phyloP scores from a whole-genome alignment of 2,113 vertebrate species.

The Speoplatyrhinus poulsoni region DNA sequence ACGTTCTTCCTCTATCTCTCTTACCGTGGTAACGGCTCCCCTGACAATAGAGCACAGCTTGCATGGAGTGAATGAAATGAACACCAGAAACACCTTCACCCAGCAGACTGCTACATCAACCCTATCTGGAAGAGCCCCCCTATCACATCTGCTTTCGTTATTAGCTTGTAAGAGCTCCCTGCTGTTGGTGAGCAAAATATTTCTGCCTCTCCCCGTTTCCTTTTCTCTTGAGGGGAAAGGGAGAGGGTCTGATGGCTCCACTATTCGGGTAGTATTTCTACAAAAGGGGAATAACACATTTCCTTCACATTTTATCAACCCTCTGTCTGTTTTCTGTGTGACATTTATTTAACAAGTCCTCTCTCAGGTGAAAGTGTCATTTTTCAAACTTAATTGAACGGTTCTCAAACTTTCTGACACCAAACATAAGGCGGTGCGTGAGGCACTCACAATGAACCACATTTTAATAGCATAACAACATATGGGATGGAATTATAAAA shows the following conservation, averaged over 20 bases:
- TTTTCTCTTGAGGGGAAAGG: constrained; percentile 20
- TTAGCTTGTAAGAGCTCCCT: constrained; percentile 54
- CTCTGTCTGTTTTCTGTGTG: no score
- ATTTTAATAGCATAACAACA: no score
- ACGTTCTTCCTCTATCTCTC: constrained; percentile 5
- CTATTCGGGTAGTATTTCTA: no score
- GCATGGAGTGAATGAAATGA: constrained; percentile 64
- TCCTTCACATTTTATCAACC: no score
- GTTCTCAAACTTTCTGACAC: no score
- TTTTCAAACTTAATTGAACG: no score
- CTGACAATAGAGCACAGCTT: constrained; percentile 62
- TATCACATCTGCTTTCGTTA: constrained; percentile 72
- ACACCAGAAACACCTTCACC: constrained; percentile 63
- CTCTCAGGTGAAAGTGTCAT: no score
- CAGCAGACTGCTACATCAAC: constrained; percentile 71
- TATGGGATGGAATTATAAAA: no score
- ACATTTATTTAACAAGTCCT: no score
- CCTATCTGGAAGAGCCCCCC: constrained; percentile 61
- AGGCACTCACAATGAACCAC: no score
- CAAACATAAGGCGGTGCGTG: no score
- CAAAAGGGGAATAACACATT: no score
- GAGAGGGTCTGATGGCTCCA: neutral
- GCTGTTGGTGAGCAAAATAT: constrained; percentile 32
- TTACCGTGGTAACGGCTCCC: constrained; percentile 45
- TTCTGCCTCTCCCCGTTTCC: constrained; percentile 6